Evolutionary conservation across 2,797 vertebrate species (phyloP).

Genomic region (Euthynnus affinis): DNA sequence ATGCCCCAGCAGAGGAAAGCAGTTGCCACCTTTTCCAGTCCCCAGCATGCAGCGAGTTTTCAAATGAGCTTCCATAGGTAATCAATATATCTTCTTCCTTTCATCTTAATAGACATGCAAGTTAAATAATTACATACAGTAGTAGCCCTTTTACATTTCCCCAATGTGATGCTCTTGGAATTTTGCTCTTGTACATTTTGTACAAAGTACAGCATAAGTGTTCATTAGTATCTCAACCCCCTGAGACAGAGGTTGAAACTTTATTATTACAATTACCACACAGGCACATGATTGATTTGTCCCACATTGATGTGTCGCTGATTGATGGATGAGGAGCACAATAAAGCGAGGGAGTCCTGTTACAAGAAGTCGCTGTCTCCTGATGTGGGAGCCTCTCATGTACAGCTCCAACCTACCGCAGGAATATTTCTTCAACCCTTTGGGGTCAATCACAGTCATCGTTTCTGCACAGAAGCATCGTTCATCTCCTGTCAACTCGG

Average conservation of each 20-base stretch:
- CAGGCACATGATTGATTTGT: constrained; percentile 99
- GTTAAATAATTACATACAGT: neutral
- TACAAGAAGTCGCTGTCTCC: constrained; percentile 28
- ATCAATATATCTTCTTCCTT: constrained; percentile 34
- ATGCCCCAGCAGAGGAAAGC: constrained; percentile 97
- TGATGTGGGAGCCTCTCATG: constrained; percentile 23
- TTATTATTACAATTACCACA: constrained; percentile 69
- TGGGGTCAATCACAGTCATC: constrained; percentile 27
- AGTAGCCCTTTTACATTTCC: constrained; percentile 10
- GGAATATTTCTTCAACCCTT: constrained; percentile 43
- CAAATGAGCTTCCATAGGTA: constrained; percentile 99
- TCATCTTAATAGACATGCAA: neutral
- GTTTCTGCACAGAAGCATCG: constrained; percentile 34
- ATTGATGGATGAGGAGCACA: constrained; percentile 91
- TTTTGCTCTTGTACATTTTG: neutral
- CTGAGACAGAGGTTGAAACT: constrained; percentile 47
- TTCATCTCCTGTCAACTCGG: constrained; percentile 31
- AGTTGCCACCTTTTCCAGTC: constrained; percentile 93
- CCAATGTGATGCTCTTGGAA: neutral
- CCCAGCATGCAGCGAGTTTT: constrained; percentile 93
- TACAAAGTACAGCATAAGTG: neutral
- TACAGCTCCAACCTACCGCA: constrained; percentile 25
- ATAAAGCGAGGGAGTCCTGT: constrained; percentile 30
- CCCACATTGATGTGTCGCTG: constrained; percentile 98
- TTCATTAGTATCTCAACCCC: constrained; percentile 22